phyloP scores from a whole-genome alignment of 2,888 invertebrate species.

The Cephus pulcher region DNA sequence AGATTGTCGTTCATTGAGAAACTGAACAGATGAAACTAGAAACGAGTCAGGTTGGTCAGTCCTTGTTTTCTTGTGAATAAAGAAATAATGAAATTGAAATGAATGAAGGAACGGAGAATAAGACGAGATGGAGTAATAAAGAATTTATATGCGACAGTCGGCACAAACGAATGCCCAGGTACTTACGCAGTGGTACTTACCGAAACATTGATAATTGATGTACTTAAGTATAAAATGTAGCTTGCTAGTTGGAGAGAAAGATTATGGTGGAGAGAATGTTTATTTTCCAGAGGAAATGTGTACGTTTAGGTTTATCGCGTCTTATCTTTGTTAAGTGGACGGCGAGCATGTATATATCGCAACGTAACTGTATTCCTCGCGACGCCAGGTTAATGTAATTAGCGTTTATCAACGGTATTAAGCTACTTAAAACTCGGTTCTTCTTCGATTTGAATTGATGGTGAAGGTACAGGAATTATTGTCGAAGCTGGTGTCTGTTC shows the following conservation, averaged over 20 bases:
- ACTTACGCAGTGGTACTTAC: slow-evolving; percentile 31
- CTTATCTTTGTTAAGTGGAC: slow-evolving; percentile 2
- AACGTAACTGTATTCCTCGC: slow-evolving; percentile 14
- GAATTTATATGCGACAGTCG: background rate
- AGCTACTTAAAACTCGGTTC: background rate
- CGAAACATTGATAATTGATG: slow-evolving; percentile 44
- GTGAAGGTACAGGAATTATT: background rate
- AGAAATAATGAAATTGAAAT: background rate
- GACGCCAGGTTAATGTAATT: background rate
- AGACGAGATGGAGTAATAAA: background rate
- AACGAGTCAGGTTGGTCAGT: background rate
- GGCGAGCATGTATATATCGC: slow-evolving; percentile 24
- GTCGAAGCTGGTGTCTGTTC: background rate
- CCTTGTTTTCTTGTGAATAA: background rate
- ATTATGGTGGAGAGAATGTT: slow-evolving; percentile 13
- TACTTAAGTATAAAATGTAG: slow-evolving; percentile 46
- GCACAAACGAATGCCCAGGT: slow-evolving; percentile 28
- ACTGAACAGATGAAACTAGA: background rate
- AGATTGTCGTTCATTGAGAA: background rate
- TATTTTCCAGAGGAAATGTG: slow-evolving; percentile 16
- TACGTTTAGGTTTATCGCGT: slow-evolving; percentile 4
- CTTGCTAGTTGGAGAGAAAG: slow-evolving; percentile 12
- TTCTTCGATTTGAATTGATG: background rate
- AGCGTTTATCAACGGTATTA: background rate
- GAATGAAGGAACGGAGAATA: background rate